Base-by-base conservation (phyloP, 1,140 invertebrate genomes). In the Leptestheria dahalacensis region DNA sequence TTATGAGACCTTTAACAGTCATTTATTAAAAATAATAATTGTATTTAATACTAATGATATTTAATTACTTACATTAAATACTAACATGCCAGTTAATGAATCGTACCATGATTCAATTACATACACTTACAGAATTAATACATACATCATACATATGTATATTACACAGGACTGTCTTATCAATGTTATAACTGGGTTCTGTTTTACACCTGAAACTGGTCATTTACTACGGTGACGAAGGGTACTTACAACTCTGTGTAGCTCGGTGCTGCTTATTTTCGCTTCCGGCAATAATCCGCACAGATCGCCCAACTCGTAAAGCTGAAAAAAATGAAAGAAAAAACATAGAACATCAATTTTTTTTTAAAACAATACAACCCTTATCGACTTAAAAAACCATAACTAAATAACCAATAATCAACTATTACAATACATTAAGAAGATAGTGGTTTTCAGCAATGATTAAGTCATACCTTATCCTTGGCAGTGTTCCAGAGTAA, bases 281-380 rank as follows among this genome's bases (percentile, higher is more conserved):
- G 81, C 79, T n/a, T 75, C 87, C 0, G 93, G 92, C 72, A 95
- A 81, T n/a, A 97, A 72, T 20, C 91, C 91, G 70, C 91, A 96
- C 3, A 96, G 71, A 68, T 86, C 83, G 23, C 92, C 93, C 50
- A 97, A 73, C 65, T 85, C 83, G 65, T 84, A 82, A 20, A 97
- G 73, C 84, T 91, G 68, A 60, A 57, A 74, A 72, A n/a, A n/a
- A n/a, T n/a, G n/a, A n/a, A n/a, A n/a, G n/a, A n/a, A n/a, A n/a
- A n/a, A n/a, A n/a, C n/a, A n/a, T n/a, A 65, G 66, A 57, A 60
- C 29, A 49, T 63, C 56, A 11, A 33, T 54, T 62, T 53, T 63
- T n/a, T 25, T 56, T 24, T 54, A 23, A 54, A 11, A 33, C 46
- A 59, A 52, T 24, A 54, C 58, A 48, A 41, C n/a, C n/a, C n/a